Base-by-base conservation (phyloP, 2,113 vertebrate genomes). In the Perognathus longimembris region DNA sequence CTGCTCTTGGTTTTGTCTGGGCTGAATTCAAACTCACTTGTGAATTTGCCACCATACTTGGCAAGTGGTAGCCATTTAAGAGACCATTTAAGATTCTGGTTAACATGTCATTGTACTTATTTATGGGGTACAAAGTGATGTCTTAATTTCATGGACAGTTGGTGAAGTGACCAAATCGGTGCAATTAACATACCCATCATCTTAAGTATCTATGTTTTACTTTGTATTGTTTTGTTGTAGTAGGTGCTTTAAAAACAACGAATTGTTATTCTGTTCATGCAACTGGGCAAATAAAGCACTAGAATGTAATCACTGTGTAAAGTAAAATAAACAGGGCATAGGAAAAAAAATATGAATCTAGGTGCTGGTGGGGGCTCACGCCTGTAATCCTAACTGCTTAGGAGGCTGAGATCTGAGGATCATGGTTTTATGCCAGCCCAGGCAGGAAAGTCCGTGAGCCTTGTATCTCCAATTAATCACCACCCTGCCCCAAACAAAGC, bases 181-280 rank as follows among this genome's bases (percentile, higher is more conserved):
- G 6, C 20, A 36, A 50, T 32, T 45, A 86, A 8, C 21, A 36
- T 66, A 32, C 75, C 32, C 14, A 26, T 12, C 18, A 79, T 73
- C n/a, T 91, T 73, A 80, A 92, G 54, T 57, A 73, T 38, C 38
- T 63, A n/a, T n/a, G n/a, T n/a, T n/a, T n/a, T n/a, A n/a, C 45
- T 45, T 8, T 45, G 45, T 8, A 28, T 66, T 32, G 50, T 36
- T 67, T 67, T n/a, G 73, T 78, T 78, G n/a, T 73, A n/a, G 59
- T 20, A 79, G 22, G 75, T 64, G 80, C 18, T 80, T 64, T 70
- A 9, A 80, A 70, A 79, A 45, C 9, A 63, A 32, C 11, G 4
- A 54, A 22, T 32, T 2, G 8, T 26, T 32, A 26, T 11, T 50
- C 21, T 40, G 40, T 64, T 40, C 10, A 54, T 30, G n/a, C 34